These are phyloP conservation scores for Oscheius onirici DNA, from an alignment of 2,888 invertebrate species.

Conservation along the genomic window DNA sequence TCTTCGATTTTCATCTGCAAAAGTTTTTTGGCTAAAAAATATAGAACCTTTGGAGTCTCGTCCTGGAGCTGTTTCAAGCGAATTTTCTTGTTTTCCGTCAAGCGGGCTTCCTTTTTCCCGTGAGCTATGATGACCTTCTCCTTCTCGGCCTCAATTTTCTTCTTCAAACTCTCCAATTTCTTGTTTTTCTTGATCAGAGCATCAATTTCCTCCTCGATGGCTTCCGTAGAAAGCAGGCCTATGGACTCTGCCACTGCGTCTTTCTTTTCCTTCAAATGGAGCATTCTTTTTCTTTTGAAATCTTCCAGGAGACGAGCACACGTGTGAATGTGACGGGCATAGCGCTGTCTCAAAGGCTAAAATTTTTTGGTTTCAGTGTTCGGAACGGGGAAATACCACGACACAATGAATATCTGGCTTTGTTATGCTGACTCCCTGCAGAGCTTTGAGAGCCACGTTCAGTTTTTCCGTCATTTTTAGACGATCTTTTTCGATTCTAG, in stretches of 20 bases:
- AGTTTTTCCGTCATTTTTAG: constrained; percentile 28
- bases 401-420: constrained; percentile 39
- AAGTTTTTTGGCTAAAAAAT: background rate
- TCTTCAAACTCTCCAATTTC: constrained; percentile 8
- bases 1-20: background rate
- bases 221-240: background rate
- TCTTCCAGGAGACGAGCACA: constrained; percentile 30
- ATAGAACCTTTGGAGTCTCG: background rate
- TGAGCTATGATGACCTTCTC: background rate
- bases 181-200: constrained; percentile 9
- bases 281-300: constrained; percentile 33
- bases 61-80: background rate
- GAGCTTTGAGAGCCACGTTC: constrained; percentile 27
- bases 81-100: background rate
- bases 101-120: background rate
- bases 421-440: constrained; percentile 43
- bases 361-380: background rate
- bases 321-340: constrained; percentile 41
- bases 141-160: constrained; percentile 5
- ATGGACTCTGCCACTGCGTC: constrained; percentile 26
- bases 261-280: background rate
- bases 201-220: background rate
- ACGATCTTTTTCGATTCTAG: constrained; percentile 48
- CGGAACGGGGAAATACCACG: constrained; percentile 6
- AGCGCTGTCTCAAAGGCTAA: constrained; percentile 25